These are phyloP conservation scores for Triplophysa tibetana DNA, from an alignment of 2,113 vertebrate genomes.

Conservation along the genomic window DNA sequence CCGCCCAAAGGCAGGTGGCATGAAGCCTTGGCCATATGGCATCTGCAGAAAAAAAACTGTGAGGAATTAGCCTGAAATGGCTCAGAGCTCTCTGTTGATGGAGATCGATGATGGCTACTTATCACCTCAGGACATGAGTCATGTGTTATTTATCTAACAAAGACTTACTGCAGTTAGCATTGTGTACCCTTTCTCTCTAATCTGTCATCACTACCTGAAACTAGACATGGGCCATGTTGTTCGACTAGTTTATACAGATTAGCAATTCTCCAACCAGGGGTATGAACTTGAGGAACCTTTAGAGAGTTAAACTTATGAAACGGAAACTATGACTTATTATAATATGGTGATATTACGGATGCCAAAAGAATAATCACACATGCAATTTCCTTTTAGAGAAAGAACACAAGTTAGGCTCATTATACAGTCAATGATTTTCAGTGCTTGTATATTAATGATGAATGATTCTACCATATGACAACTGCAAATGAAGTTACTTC, in stretches of 20 bases:
- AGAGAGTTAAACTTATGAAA: too few species aligned
- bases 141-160: constrained; percentile 57
- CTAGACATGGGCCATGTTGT: background rate
- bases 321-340: too few species aligned
- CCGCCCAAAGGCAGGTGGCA: constrained; percentile 68
- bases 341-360: too few species aligned
- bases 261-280: too few species aligned
- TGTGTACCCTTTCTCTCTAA: background rate
- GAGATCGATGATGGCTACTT: constrained; percentile 69
- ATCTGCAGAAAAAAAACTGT: constrained; percentile 57
- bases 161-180: constrained; percentile 48
- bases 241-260: background rate
- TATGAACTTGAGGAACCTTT: too few species aligned
- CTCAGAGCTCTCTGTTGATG: constrained; percentile 55
- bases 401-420: too few species aligned
- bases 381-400: too few species aligned
- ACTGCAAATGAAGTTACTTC: too few species aligned
- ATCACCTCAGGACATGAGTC: constrained; percentile 61
- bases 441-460: too few species aligned
- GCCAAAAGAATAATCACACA: too few species aligned
- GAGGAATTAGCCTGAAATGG: constrained; percentile 61
- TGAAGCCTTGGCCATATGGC: constrained; percentile 69
- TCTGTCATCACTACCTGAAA: constrained; percentile 16
- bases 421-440: too few species aligned
- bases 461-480: too few species aligned